Evolutionary conservation across 2,113 vertebrate species (phyloP).

Genomic region (Lagenorhynchus albirostris): DNA sequence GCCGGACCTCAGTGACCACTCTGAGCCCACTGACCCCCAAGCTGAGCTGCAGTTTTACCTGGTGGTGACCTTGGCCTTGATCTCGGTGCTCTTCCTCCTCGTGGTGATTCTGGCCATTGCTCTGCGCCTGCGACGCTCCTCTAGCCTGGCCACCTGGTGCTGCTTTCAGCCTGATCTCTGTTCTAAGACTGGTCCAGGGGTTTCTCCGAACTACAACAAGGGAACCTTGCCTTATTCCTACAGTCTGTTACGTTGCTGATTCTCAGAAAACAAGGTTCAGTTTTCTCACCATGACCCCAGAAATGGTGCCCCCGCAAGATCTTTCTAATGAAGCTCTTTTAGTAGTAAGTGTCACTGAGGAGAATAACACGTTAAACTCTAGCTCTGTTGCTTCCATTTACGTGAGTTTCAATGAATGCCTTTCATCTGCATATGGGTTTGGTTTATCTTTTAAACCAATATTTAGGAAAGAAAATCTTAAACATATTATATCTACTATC

Average conservation of each 20-base stretch:
- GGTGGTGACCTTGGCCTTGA: conserved; percentile 65
- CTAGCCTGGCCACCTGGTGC: background rate
- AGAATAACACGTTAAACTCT: conserved; percentile 28
- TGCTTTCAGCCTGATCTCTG: conserved; percentile 52
- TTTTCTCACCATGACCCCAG: conserved; percentile 52
- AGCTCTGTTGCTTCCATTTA: background rate
- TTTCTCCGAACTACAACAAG: conserved; percentile 48
- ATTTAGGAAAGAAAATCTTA: conserved; percentile 29
- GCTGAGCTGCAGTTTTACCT: conserved; percentile 70
- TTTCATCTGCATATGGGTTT: background rate
- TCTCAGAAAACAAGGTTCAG: conserved; percentile 45
- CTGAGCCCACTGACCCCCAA: background rate
- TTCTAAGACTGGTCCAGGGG: background rate
- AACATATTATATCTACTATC: background rate
- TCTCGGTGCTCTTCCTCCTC: conserved; percentile 65
- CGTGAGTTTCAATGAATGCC: conserved; percentile 32
- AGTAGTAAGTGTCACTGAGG: conserved; percentile 27
- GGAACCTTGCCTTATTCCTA: conserved; percentile 74
- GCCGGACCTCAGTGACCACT: background rate
- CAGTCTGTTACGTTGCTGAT: conserved; percentile 47
- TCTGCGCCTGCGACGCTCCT: conserved; percentile 47
- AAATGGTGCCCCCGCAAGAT: conserved; percentile 37
- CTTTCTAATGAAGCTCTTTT: conserved; percentile 46
- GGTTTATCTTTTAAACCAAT: conserved; percentile 15
- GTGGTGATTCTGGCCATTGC: conserved; percentile 57